These are phyloP conservation scores for Idris sp. DNA, from an alignment of 1,140 invertebrate genomes.

Conservation along the genomic window DNA sequence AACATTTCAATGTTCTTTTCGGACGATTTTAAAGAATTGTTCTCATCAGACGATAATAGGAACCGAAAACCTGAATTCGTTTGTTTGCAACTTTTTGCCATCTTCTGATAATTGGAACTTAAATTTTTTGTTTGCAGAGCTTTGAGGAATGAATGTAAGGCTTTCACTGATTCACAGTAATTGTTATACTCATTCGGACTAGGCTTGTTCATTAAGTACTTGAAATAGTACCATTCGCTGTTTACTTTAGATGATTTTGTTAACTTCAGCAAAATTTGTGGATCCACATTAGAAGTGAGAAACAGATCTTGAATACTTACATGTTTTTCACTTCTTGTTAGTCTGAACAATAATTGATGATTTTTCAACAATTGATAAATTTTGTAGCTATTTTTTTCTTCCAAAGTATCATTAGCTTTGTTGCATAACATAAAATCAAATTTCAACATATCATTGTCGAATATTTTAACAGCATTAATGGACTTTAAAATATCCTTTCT, in stretches of 20 bases:
- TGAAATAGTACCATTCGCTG: slow-evolving; percentile 3
- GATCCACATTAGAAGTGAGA: slow-evolving; percentile 1
- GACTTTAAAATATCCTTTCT: no score
- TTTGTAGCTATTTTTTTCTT: no score
- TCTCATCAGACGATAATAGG: no score
- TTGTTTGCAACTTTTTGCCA: not conserved
- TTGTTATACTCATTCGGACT: not conserved
- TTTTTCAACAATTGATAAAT: no score
- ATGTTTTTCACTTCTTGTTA: not conserved
- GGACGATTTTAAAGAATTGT: no score
- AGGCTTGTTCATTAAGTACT: slow-evolving; percentile 5
- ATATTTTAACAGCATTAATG: no score
- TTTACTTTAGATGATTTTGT: not conserved
- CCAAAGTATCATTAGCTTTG: no score
- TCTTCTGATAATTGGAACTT: not conserved
- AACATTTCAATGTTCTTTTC: no score
- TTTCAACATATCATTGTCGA: no score
- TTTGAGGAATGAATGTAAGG: slow-evolving; percentile 37
- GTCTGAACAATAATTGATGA: slow-evolving; percentile 4
- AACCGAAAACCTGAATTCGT: not conserved
- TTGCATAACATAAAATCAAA: no score
- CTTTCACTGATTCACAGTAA: slow-evolving; percentile 23
- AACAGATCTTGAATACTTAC: slow-evolving; percentile 5
- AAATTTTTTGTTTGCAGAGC: slow-evolving; percentile 11
- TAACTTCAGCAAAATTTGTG: not conserved